Conservation (phyloP, 2,888 invertebrate species). For the Andrena marginata region DNA sequence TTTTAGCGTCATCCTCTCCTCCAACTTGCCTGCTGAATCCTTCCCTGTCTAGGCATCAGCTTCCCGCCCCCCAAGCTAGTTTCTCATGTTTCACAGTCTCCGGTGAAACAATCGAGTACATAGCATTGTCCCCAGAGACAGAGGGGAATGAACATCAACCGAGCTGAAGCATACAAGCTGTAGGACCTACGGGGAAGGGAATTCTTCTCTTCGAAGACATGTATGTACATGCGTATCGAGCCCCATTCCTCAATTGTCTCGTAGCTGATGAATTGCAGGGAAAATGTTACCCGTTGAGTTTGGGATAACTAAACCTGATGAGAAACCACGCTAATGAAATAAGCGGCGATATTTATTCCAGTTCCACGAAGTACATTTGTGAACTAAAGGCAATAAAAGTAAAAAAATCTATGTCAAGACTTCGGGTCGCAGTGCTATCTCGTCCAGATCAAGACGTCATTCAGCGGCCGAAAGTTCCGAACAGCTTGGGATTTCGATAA, state of each 20-base stretch:
- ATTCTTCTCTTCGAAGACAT: slow-evolving; percentile 45
- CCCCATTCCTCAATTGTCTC: slow-evolving; percentile 20
- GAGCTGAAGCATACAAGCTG: slow-evolving; percentile 56
- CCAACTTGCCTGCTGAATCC: slow-evolving; percentile 22
- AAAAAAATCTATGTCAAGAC: slow-evolving; percentile 11
- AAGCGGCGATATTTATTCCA: not conserved
- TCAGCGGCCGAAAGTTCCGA: slow-evolving; percentile 11
- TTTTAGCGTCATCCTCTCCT: slow-evolving; percentile 33
- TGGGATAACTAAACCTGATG: not conserved
- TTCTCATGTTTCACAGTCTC: slow-evolving; percentile 71
- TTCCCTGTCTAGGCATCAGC: slow-evolving; percentile 24
- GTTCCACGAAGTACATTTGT: not conserved
- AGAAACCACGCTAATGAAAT: not conserved
- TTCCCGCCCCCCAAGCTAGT: slow-evolving; percentile 56
- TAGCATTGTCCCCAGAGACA: slow-evolving; percentile 66
- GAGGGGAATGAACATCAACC: slow-evolving; percentile 56
- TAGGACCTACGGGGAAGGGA: slow-evolving; percentile 35
- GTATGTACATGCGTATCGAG: slow-evolving; percentile 12
- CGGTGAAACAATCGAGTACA: slow-evolving; percentile 78
- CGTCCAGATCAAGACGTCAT: slow-evolving; percentile 30
- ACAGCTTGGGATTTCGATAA: slow-evolving; percentile 53
- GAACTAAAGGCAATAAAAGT: not conserved
- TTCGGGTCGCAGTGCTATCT: slow-evolving; percentile 35
- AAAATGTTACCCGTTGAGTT: slow-evolving; percentile 18
- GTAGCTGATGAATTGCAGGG: slow-evolving; percentile 3